Percentiles rank a stretch among this genome's conserved stretches.
Conservation (phyloP, 2,888 invertebrate genomes). For the Phyllotreta striolata region DNA sequence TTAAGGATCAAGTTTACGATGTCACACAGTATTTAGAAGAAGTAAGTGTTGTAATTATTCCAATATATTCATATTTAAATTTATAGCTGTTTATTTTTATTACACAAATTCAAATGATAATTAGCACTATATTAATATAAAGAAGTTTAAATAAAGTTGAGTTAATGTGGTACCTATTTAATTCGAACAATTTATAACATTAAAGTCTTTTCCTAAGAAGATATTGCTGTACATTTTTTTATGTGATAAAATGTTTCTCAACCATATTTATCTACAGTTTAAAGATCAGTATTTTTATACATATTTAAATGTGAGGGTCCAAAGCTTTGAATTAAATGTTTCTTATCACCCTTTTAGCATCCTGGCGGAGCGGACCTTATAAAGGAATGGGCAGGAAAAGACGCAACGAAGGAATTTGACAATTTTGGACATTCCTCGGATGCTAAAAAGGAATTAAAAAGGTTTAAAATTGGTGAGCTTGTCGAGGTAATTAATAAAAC, state of each 20-base stretch:
- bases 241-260: too few species aligned
- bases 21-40: conserved; percentile 69
- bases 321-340: too few species aligned
- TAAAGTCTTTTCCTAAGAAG: background rate
- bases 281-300: too few species aligned
- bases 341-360: conserved; percentile 67
- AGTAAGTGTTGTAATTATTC: conserved; percentile 57
- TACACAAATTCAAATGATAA: background rate
- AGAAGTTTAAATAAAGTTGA: too few species aligned
- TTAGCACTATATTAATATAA: background rate
- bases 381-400: conserved; percentile 71
- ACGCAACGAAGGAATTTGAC: conserved; percentile 72
- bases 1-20: conserved; percentile 73
- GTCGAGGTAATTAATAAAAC: conserved; percentile 56
- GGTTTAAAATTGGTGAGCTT: conserved; percentile 73
- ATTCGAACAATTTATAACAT: background rate
- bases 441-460: conserved; percentile 66
- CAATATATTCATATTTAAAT: background rate
- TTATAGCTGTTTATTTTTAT: background rate
- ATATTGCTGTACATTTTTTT: too few species aligned
- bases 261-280: background rate
- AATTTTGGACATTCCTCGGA: conserved; percentile 74
- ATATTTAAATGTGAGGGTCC: too few species aligned
- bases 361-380: conserved; percentile 74
- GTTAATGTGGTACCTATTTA: background rate